Conservation (phyloP, 2,888 invertebrate species). For the Drosophila algonquin region DNA sequence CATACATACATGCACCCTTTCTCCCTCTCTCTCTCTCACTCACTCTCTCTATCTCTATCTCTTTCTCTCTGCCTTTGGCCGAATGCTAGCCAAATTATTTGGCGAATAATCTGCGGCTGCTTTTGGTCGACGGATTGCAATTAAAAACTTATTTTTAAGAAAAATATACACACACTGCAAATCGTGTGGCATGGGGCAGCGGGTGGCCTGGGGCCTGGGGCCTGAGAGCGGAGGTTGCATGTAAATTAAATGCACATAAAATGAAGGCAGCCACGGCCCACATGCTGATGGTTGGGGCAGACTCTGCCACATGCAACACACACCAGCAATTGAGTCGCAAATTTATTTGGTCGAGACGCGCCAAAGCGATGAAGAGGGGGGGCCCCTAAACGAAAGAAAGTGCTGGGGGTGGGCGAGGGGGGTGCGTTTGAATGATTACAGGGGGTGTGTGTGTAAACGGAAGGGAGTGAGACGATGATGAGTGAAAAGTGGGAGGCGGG, state of each 20-base stretch:
- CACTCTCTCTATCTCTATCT: not conserved
- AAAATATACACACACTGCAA: slow-evolving; percentile 39
- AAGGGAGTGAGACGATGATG: not conserved
- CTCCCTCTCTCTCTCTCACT: not conserved
- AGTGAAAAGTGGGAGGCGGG: slow-evolving; percentile 2
- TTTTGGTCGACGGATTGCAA: slow-evolving; percentile 63
- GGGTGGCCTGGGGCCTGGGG: slow-evolving; percentile 7
- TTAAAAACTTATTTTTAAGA: slow-evolving; percentile 78
- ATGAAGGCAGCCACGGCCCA: slow-evolving; percentile 57
- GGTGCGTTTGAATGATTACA: not conserved
- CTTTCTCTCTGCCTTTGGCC: slow-evolving; percentile 20
- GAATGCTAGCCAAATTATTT: slow-evolving; percentile 79
- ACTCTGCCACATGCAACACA: slow-evolving; percentile 53
- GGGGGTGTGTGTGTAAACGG: not conserved
- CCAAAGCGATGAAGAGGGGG: slow-evolving; percentile 55
- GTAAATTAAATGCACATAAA: slow-evolving; percentile 73
- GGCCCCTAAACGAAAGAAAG: slow-evolving; percentile 7
- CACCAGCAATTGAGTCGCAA: slow-evolving; percentile 71
- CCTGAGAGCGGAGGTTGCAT: slow-evolving; percentile 31
- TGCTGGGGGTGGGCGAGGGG: not conserved
- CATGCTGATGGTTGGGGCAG: slow-evolving; percentile 53
- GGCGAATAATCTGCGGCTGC: slow-evolving; percentile 81
- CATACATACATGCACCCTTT: slow-evolving; percentile 6
- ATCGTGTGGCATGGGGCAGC: slow-evolving; percentile 14
- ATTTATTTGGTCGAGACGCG: slow-evolving; percentile 64